These are phyloP conservation scores for Andrena bucephala DNA, from an alignment of 2,888 invertebrate species.

Conservation along the genomic window DNA sequence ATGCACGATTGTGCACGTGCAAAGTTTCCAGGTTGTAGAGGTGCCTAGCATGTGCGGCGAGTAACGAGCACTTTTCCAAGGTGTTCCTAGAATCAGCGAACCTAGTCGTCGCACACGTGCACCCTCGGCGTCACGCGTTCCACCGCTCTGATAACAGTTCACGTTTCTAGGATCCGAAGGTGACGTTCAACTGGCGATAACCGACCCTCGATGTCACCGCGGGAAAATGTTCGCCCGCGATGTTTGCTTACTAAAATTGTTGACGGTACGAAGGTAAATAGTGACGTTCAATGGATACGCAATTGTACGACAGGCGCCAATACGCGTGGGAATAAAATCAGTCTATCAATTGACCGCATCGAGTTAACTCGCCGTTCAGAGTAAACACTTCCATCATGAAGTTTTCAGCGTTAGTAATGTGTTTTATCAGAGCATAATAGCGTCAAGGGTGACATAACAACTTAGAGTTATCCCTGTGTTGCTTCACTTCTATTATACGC, in stretches of 20 bases:
- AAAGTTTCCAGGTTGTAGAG: neutral
- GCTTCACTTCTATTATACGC: too few species aligned
- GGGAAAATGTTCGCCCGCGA: neutral
- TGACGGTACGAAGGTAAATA: neutral
- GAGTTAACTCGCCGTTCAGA: neutral
- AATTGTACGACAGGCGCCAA: conserved; percentile 19
- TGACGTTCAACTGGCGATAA: too few species aligned
- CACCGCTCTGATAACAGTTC: conserved; percentile 9
- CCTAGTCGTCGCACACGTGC: conserved; percentile 18
- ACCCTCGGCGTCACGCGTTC: conserved; percentile 7
- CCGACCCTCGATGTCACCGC: too few species aligned
- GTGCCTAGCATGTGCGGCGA: conserved; percentile 11
- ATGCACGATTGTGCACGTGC: conserved; percentile 26
- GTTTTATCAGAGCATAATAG: neutral
- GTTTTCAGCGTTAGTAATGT: too few species aligned
- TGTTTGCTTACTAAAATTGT: neutral
- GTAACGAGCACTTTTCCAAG: conserved; percentile 50
- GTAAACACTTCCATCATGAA: neutral
- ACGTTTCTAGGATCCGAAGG: neutral
- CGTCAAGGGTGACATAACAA: neutral
- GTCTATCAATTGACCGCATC: neutral
- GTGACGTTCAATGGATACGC: neutral
- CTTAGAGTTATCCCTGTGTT: too few species aligned
- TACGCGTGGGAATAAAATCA: conserved; percentile 30
- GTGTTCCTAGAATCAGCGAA: conserved; percentile 41